Percentiles rank a stretch among this genome's conserved stretches.
phyloP scores from a whole-genome alignment of 2,888 invertebrate genomes.

The Trichopoda pennipes region DNA sequence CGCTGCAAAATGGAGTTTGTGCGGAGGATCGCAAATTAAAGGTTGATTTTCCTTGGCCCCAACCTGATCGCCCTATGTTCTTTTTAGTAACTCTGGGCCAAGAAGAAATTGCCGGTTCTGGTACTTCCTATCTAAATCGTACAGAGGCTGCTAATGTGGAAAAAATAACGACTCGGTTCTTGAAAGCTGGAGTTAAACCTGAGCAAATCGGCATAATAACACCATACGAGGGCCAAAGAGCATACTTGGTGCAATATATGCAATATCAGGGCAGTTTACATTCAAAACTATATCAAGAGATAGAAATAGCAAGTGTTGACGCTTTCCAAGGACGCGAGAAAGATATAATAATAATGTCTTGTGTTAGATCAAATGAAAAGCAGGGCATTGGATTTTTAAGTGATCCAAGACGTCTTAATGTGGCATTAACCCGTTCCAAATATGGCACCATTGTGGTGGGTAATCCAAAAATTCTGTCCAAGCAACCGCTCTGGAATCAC shows the following conservation, averaged over 20 bases:
- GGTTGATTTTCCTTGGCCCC: constrained; percentile 99
- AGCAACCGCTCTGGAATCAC: constrained; percentile 99
- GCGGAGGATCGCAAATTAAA: constrained; percentile 96
- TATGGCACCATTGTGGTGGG: constrained; percentile 99
- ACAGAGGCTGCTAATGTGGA: constrained; percentile 99
- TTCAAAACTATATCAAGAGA: constrained; percentile 97
- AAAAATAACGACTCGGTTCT: constrained; percentile 96
- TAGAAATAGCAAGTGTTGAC: constrained; percentile 99
- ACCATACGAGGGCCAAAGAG: constrained; percentile 98
- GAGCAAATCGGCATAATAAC: constrained; percentile 99
- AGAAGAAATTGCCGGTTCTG: constrained; percentile 99
- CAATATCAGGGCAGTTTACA: constrained; percentile 98
- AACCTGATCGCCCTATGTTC: constrained; percentile 98
- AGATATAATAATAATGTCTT: constrained; percentile 99
- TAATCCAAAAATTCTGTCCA: constrained; percentile 98
- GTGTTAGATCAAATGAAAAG: constrained; percentile 98
- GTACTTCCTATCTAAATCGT: constrained; percentile 98
- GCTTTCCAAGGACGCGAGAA: constrained; percentile 99
- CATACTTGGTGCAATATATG: constrained; percentile 99
- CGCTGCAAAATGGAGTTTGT: constrained; percentile 98
- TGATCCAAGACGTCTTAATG: constrained; percentile 98
- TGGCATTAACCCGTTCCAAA: constrained; percentile 97
- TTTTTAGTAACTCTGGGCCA: constrained; percentile 99
- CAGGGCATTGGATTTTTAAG: constrained; percentile 99
- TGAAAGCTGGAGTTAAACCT: constrained; percentile 96